Evolutionary conservation across 53 echinoderm and acorn worm genomes (phyloP), one percentile per base, ranked within the genome.

Genomic region (Astropecten irregularis): DNA sequence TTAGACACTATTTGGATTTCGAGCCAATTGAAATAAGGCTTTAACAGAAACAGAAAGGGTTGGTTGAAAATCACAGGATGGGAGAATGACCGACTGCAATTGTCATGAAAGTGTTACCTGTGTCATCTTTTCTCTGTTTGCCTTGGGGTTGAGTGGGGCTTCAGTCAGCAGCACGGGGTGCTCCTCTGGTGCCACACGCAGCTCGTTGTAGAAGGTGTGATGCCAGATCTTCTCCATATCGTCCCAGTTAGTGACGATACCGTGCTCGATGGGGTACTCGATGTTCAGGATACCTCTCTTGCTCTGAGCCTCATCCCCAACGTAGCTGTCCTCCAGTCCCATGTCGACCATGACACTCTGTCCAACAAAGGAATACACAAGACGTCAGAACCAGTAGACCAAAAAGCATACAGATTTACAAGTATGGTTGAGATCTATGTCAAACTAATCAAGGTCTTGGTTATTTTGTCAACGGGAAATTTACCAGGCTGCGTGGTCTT

Each of bases 141-240:
- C 91, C 84, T 94, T 96, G 57, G 96, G 96, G 89, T 93, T 96
- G 56, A 96, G 89, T 62, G 96, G 96, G 67, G 96, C 91, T 62
- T 96, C 96, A 6, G 96, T 96, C 54, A 96, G 88, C 39, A 96
- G 89, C 37, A 93, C 96, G 48, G 96, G 96, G 64, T 96, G 93
- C 82, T 96, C 96, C 76, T 96, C 96, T 48, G 96, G 96, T 29
- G 96, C 96, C 36, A 96, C 93, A 84, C 93, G 89, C 68, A 96
- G 84, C 68, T 96, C 96, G 89, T 93, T 93, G 93, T 96, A 96
- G 96, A 96, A 96, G 89, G 96, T 96, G 88, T 94, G 94, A 85
- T 94, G 91, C 90, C 90, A 96, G 90, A 95, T 88, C 90, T 92
- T 95, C 88, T 95, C 95, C 95, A 95, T 95, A 82, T 90, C 92